Percentiles rank a stretch among this genome's conserved stretches.
phyloP scores from a whole-genome alignment of 2,113 vertebrate species.

The Puma concolor region DNA sequence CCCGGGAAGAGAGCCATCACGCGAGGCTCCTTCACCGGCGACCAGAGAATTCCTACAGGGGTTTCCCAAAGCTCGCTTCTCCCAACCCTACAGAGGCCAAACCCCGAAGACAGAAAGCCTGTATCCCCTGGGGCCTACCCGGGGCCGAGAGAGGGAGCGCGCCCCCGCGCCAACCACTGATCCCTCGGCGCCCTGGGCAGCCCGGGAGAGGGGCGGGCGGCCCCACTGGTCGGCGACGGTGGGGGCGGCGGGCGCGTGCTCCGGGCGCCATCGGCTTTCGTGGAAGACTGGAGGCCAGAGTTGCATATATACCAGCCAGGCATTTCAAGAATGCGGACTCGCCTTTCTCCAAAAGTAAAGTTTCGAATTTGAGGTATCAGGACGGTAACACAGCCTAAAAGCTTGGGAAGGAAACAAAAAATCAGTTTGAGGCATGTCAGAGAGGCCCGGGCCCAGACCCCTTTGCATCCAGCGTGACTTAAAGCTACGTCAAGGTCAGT shows the following conservation, averaged over 20 bases:
- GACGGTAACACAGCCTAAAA: neutral
- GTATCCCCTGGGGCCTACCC: neutral
- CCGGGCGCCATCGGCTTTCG: neutral
- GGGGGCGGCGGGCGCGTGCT: neutral
- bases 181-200: neutral
- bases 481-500: neutral
- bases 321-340: neutral
- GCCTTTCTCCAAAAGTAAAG: slow-evolving; percentile 25
- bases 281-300: neutral
- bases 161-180: neutral
- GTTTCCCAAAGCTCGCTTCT: slow-evolving; percentile 47
- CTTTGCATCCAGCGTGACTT: neutral
- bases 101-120: neutral
- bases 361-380: slow-evolving; percentile 52
- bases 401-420: neutral
- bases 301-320: neutral
- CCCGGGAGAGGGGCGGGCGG: neutral
- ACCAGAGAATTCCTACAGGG: slow-evolving; percentile 24
- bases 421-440: neutral
- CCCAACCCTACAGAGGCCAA: neutral
- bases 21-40: slow-evolving; percentile 37
- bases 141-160: neutral
- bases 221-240: neutral
- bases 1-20: neutral
- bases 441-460: neutral